A percentile compares a stretch with the other conserved stretches of the same genome.
phyloP scores from a whole-genome alignment of 2,888 invertebrate genomes.

The Adelognathus sp. region DNA sequence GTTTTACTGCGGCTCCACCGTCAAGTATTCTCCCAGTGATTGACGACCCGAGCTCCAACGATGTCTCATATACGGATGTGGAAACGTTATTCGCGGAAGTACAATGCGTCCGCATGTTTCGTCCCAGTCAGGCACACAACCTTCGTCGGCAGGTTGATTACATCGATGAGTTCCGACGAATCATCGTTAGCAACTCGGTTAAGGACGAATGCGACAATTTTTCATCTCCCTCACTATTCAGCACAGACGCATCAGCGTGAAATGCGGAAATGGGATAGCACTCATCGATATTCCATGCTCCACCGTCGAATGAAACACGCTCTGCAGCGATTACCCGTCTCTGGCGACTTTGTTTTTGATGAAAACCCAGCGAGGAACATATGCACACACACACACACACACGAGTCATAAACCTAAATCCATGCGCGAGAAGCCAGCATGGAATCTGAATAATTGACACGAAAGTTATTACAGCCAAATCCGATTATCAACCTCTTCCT shows the following conservation, averaged over 20 bases:
- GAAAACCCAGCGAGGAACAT: background rate
- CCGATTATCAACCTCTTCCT: background rate
- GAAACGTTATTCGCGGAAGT: background rate
- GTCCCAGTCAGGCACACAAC: background rate
- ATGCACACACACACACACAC: background rate
- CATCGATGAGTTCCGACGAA: background rate
- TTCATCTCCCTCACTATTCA: background rate
- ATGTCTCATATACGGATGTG: background rate
- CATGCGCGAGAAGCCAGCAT: background rate
- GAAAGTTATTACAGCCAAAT: constrained; percentile 5
- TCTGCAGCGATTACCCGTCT: background rate
- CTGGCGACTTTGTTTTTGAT: background rate
- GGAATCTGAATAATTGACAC: background rate
- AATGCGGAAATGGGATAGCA: constrained; percentile 11
- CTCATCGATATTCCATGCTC: background rate
- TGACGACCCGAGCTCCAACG: background rate
- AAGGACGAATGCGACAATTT: background rate
- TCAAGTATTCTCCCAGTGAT: no score
- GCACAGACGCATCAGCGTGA: background rate
- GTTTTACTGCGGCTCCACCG: no score
- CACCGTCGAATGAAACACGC: background rate
- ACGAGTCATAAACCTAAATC: background rate
- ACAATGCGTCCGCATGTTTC: background rate
- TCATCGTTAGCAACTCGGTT: background rate
- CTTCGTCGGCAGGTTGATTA: constrained; percentile 4